phyloP scores from a whole-genome alignment of 1,140 invertebrate species.

The Globodera rostochiensis region DNA sequence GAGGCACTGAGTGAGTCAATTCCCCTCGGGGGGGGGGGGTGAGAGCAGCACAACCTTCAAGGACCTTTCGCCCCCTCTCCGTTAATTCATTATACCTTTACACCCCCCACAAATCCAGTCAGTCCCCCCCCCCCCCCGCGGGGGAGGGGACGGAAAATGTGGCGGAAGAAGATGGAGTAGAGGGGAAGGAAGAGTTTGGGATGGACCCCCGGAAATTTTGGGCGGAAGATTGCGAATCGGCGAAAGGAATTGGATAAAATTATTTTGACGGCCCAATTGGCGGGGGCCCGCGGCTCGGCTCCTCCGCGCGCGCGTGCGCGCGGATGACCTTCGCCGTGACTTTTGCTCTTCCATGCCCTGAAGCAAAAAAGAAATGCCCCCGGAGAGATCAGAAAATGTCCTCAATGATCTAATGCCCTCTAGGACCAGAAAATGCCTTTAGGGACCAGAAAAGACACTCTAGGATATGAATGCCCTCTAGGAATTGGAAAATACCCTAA shows the following conservation, averaged over 20 bases:
- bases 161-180: not conserved
- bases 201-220: not conserved
- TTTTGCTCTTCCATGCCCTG: not conserved
- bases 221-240: not conserved
- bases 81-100: not conserved
- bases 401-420: no score
- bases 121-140: no score
- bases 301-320: no score
- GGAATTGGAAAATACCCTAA: no score
- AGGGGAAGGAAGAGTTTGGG: not conserved
- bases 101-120: not conserved
- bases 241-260: not conserved
- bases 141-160: not conserved
- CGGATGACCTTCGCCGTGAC: not conserved
- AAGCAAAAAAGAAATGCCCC: not conserved
- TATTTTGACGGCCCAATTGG: no score
- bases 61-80: not conserved
- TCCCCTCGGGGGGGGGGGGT: not conserved
- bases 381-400: no score
- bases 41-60: not conserved
- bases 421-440: no score
- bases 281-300: no score
- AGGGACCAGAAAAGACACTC: no score
- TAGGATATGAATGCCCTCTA: no score
- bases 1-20: not conserved